Evolutionary conservation across 2,888 invertebrate genomes (phyloP).

Genomic region (Tyria jacobaeae): DNA sequence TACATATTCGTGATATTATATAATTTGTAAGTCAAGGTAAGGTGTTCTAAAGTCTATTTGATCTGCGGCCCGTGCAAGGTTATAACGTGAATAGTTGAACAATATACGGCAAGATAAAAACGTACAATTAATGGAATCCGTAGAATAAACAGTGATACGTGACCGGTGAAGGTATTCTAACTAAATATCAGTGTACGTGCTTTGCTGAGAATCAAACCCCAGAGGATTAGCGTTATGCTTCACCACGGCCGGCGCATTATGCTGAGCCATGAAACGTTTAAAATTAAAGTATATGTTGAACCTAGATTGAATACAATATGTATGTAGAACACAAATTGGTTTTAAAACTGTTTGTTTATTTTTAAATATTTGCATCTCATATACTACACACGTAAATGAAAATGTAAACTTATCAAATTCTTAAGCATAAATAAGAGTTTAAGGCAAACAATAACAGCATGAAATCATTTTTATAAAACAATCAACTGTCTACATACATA

Average conservation of each 20-base stretch:
- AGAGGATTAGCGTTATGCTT: conserved; percentile 66
- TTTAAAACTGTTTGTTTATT: background rate
- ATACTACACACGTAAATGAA: background rate
- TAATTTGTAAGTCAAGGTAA: too few relatives aligned
- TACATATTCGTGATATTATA: background rate
- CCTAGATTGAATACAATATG: conserved; percentile 33
- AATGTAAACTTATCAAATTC: background rate
- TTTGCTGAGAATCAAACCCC: conserved; percentile 53
- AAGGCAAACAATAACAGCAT: too few relatives aligned
- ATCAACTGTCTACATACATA: too few relatives aligned
- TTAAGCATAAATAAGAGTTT: background rate
- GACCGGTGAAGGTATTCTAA: conserved; percentile 49
- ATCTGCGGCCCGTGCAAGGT: background rate
- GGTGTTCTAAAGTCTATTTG: background rate
- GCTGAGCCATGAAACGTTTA: conserved; percentile 54
- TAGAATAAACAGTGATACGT: conserved; percentile 57
- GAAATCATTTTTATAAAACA: too few relatives aligned
- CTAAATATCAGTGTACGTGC: conserved; percentile 60
- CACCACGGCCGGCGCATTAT: conserved; percentile 63
- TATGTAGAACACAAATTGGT: background rate
- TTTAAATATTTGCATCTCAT: background rate
- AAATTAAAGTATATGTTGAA: conserved; percentile 34
- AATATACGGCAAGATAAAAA: conserved; percentile 41
- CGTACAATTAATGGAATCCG: conserved; percentile 49
- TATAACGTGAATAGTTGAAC: conserved; percentile 37